Evolutionary conservation across 2,888 invertebrate genomes (phyloP).

Genomic region (Cryptus armator): DNA sequence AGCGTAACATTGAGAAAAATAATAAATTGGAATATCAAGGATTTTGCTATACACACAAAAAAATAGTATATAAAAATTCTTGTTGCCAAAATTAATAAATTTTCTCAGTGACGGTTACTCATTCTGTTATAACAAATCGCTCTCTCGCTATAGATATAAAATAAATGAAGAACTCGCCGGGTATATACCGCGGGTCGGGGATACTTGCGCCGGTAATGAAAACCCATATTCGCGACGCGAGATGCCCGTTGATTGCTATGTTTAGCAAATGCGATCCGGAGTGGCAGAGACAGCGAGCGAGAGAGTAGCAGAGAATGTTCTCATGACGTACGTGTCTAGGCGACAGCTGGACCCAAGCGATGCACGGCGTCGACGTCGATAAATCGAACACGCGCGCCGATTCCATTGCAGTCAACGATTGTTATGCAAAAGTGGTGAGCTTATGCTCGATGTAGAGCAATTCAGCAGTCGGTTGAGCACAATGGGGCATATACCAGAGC

Average conservation of each 20-base stretch:
- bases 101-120: too few relatives aligned
- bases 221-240: background rate
- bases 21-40: too few relatives aligned
- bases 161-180: too few relatives aligned
- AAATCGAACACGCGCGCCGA: constrained; percentile 76
- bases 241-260: background rate
- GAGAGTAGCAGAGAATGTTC: constrained; percentile 32
- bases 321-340: constrained; percentile 53
- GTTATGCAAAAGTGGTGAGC: constrained; percentile 82
- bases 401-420: constrained; percentile 78
- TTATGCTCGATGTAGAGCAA: constrained; percentile 82
- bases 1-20: too few relatives aligned
- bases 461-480: constrained; percentile 82
- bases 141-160: too few relatives aligned
- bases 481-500: constrained; percentile 75
- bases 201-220: background rate
- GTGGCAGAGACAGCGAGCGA: constrained; percentile 14
- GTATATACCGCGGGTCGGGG: too few relatives aligned
- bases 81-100: too few relatives aligned
- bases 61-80: background rate
- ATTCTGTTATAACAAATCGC: too few relatives aligned
- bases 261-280: constrained; percentile 6
- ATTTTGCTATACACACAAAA: background rate
- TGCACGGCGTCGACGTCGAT: constrained; percentile 69
- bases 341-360: constrained; percentile 46